These are phyloP conservation scores for Shargacucullia verbasci DNA, from an alignment of 2,888 invertebrate species.

Conservation along the genomic window DNA sequence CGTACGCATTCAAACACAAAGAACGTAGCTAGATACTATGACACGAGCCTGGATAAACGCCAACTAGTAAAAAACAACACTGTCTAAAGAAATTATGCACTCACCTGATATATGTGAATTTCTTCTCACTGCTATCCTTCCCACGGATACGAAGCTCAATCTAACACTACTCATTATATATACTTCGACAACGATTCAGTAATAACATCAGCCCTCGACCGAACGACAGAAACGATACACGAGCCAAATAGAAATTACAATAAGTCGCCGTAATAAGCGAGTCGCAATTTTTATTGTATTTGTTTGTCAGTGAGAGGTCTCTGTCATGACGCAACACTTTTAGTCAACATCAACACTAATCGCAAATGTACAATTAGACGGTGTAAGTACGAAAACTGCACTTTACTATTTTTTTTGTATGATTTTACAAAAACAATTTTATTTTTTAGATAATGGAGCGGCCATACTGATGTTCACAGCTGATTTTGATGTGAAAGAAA, in stretches of 20 bases:
- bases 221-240: conserved; percentile 66
- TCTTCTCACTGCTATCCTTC: conserved; percentile 84
- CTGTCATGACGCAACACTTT: conserved; percentile 89
- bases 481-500: conserved; percentile 88
- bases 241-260: conserved; percentile 74
- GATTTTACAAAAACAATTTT: conserved; percentile 82
- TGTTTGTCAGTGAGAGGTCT: conserved; percentile 88
- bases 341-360: conserved; percentile 84
- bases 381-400: conserved; percentile 82
- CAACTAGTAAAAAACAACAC: conserved; percentile 73
- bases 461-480: conserved; percentile 89
- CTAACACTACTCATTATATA: conserved; percentile 86
- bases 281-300: conserved; percentile 86
- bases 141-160: conserved; percentile 85
- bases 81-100: conserved; percentile 64
- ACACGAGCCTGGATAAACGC: conserved; percentile 77
- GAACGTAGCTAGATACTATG: conserved; percentile 62
- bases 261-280: conserved; percentile 65
- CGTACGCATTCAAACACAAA: conserved; percentile 60
- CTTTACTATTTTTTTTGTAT: conserved; percentile 81
- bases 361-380: conserved; percentile 71
- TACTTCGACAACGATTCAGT: conserved; percentile 69
- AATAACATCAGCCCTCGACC: conserved; percentile 80
- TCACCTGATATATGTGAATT: conserved; percentile 85
- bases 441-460: conserved; percentile 83